Conservation (phyloP, 2,797 vertebrate species). For the Limosa lapponica region DNA sequence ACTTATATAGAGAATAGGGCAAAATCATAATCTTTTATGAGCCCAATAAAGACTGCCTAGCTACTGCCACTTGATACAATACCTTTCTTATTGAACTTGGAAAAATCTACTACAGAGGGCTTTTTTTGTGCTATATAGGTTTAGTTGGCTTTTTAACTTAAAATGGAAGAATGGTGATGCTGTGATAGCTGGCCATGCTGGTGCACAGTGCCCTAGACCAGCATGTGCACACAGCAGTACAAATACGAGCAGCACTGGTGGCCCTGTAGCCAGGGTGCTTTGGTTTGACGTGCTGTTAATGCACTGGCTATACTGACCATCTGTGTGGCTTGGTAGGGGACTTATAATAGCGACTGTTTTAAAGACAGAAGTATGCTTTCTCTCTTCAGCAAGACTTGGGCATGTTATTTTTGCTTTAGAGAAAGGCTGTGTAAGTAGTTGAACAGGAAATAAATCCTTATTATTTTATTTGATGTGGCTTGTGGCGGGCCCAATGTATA, state of each 20-base stretch:
- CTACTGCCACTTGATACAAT: constrained; percentile 39
- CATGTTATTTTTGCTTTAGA: not conserved
- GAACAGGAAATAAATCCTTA: not conserved
- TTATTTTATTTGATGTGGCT: not conserved
- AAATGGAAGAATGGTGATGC: not conserved
- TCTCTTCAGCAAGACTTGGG: not conserved
- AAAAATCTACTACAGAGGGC: not conserved
- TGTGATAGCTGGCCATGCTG: not conserved
- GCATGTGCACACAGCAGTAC: not conserved
- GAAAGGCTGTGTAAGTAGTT: not conserved
- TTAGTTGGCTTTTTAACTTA: constrained; percentile 11
- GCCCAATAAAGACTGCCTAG: constrained; percentile 48
- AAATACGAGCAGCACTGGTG: fast-evolving
- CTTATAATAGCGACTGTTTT: not conserved
- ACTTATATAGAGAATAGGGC: constrained; percentile 57
- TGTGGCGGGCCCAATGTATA: not conserved
- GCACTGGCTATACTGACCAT: not conserved
- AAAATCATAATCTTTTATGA: constrained; percentile 67
- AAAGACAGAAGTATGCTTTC: not conserved
- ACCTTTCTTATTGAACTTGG: constrained; percentile 47
- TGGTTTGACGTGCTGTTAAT: not conserved
- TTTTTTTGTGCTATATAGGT: not conserved
- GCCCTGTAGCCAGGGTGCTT: not conserved
- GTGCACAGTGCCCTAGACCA: not conserved
- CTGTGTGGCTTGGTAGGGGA: not conserved